These are phyloP conservation scores for Hyalella azteca DNA, from an alignment of 2,888 invertebrate species.

Conservation along the genomic window DNA sequence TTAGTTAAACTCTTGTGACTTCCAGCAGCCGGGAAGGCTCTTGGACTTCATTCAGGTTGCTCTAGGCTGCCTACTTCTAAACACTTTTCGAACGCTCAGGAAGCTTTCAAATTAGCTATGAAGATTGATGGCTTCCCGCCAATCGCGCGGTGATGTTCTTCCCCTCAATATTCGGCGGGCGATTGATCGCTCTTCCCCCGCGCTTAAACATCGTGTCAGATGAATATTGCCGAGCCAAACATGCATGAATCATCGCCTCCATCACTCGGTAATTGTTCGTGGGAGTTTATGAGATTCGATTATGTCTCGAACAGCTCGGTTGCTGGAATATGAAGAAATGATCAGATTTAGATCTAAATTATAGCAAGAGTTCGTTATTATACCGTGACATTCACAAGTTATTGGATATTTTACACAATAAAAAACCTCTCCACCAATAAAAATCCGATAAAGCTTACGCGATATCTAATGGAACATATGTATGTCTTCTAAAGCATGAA, in stretches of 20 bases:
- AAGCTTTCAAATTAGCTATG: slow-evolving; percentile 28
- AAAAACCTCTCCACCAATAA: too few relatives aligned
- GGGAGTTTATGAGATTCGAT: too few relatives aligned
- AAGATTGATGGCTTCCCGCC: slow-evolving; percentile 27
- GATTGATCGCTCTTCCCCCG: slow-evolving; percentile 1
- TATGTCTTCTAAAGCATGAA: too few relatives aligned
- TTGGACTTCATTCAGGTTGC: background rate
- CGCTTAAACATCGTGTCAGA: background rate
- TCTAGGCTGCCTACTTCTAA: background rate
- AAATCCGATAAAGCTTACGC: too few relatives aligned
- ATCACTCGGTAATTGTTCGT: background rate
- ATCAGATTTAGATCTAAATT: too few relatives aligned
- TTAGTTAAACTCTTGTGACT: too few relatives aligned
- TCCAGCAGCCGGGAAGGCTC: background rate
- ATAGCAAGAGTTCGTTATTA: too few relatives aligned
- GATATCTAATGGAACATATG: too few relatives aligned
- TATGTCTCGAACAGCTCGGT: too few relatives aligned
- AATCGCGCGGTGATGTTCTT: slow-evolving; percentile 24
- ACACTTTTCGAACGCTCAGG: slow-evolving; percentile 26
- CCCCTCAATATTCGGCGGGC: background rate
- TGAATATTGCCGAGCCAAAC: background rate
- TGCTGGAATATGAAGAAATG: too few relatives aligned
- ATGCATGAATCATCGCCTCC: background rate
- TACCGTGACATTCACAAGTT: too few relatives aligned
- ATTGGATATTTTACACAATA: too few relatives aligned